Percentiles rank a stretch among this genome's conserved stretches.
Conservation (phyloP, 2,888 invertebrate species). For the Apoda limacodes region DNA sequence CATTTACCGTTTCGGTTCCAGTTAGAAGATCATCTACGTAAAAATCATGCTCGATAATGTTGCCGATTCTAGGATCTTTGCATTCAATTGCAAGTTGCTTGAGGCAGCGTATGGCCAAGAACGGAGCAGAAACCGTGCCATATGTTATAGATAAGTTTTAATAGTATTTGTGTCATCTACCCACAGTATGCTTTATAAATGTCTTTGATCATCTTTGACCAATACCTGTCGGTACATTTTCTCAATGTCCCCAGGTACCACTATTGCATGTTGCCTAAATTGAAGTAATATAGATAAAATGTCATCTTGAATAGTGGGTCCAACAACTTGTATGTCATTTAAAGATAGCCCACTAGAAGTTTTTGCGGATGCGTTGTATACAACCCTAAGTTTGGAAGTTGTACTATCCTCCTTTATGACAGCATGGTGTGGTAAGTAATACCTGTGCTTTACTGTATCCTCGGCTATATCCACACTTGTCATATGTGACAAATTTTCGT, state of each 20-base stretch:
- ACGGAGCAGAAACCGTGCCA: constrained; percentile 20
- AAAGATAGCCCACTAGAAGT: constrained; percentile 21
- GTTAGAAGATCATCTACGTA: constrained; percentile 7
- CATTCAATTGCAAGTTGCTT: constrained; percentile 6
- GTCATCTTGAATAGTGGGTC: too few species aligned
- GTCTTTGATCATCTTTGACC: constrained; percentile 21
- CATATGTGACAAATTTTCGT: constrained; percentile 13
- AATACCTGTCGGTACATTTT: constrained; percentile 28
- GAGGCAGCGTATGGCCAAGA: constrained; percentile 8
- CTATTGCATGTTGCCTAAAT: constrained; percentile 28
- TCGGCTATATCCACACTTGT: constrained; percentile 16
- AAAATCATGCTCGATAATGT: constrained; percentile 5
- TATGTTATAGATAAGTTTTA: constrained; percentile 25
- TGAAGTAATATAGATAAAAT: too few species aligned
- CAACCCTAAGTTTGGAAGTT: constrained; percentile 25
- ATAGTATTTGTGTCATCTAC: constrained; percentile 15
- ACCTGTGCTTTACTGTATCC: constrained; percentile 3
- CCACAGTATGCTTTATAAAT: constrained; percentile 34
- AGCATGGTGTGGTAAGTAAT: constrained; percentile 23
- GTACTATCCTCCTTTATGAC: constrained; percentile 21
- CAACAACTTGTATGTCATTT: constrained; percentile 26
- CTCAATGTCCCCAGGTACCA: constrained; percentile 31
- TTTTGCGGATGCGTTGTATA: constrained; percentile 25
- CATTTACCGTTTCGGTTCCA: too few species aligned
- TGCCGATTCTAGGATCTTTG: constrained; percentile 1